Evolutionary conservation across 1,140 invertebrate genomes (phyloP), one percentile per base, ranked within the genome.

Genomic region (Lordiphosa stackelbergi): DNA sequence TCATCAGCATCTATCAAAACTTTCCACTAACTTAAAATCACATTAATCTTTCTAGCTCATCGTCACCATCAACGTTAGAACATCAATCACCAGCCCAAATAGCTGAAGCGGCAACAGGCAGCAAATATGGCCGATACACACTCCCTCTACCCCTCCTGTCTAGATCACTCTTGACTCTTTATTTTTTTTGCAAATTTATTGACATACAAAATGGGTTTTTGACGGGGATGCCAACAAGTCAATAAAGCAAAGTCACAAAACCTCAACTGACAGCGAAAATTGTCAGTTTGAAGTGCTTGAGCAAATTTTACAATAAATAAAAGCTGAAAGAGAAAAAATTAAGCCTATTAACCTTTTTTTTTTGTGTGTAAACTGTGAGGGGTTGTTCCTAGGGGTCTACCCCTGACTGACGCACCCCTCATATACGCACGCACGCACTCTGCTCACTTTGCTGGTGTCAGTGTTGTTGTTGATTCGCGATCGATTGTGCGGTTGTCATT

Each of bases 311-410:
- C 77, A 81, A 69, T 83, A 53, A 75, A 81, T 61, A 73, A 77
- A 71, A 78, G 69, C 58, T 45, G 58, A 48, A 58, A 54, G 47
- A 66, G 35, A 38, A 60, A 52, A 73, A 63, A 52, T 56, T 83
- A 83, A 83, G 77, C 77, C 77, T 83, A 83, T 83, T 83, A 81
- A 83, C 77, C 77, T 73, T 77, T 75, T 73, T 70, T 70, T 61
- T 37, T 56, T 52, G n/a, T 43, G 0, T 42, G 12, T 22, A 75
- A 77, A 78, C 34, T 53, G 49, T 66, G 54, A 81, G 71, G 75
- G 74, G 70, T 79, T 66, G 74, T 47, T 13, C 53, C 57, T 37
- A 28, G 28, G 49, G 56, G 55, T 58, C 16, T 59, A 79, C 74
- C 74, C 75, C 75, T 62, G 46, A 46, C 53, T 40, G 31, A 35